Conservation (phyloP, 2,888 invertebrate genomes). For the Dyspetes luteomarginatus region DNA sequence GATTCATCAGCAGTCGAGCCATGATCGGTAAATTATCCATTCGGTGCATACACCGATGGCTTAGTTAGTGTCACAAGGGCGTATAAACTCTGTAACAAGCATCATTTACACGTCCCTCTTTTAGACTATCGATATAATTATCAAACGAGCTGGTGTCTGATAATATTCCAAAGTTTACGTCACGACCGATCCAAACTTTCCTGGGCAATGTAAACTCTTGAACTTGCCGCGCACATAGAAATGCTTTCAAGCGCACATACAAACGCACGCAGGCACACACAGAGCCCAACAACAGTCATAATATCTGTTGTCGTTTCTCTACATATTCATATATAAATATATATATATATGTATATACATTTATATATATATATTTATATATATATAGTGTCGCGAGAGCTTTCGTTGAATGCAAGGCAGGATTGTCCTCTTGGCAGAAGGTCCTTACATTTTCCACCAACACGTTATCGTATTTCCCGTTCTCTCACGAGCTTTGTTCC, state of each 20-base stretch:
- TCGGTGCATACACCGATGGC: too few species aligned
- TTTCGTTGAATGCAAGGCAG: not conserved
- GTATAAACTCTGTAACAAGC: too few species aligned
- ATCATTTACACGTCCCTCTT: too few species aligned
- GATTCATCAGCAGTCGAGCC: too few species aligned
- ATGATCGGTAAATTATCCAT: too few species aligned
- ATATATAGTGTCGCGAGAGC: constrained; percentile 1
- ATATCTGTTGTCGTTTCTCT: constrained; percentile 30
- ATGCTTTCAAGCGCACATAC: constrained; percentile 1
- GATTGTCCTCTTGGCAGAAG: too few species aligned
- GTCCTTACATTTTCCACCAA: constrained; percentile 10
- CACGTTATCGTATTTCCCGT: constrained; percentile 49
- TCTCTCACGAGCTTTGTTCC: not conserved
- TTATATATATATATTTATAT: too few species aligned
- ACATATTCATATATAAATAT: not conserved
- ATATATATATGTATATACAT: constrained; percentile 15
- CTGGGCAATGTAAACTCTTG: constrained; percentile 5
- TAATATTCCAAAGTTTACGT: constrained; percentile 21
- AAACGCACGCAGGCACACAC: not conserved
- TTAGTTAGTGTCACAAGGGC: too few species aligned
- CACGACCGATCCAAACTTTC: constrained; percentile 24
- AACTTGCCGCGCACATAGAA: too few species aligned
- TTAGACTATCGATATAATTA: too few species aligned
- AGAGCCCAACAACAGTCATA: constrained; percentile 25
- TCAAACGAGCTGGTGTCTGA: constrained; percentile 1